phyloP scores from a whole-genome alignment of 92 coral and sea anemone genomes.

The Metridium senile region DNA sequence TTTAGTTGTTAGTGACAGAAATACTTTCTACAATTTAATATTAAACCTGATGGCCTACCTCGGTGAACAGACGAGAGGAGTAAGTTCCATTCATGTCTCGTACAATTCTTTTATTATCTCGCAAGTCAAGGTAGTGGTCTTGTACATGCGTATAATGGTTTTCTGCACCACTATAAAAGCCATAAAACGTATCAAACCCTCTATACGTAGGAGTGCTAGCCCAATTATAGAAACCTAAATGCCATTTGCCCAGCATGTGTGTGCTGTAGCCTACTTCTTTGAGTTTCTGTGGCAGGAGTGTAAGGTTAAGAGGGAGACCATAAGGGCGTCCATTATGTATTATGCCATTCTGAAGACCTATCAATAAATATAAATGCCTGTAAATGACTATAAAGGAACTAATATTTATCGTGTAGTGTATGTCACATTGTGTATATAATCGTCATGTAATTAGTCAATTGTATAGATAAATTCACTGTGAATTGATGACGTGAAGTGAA shows the following conservation, averaged over 20 bases:
- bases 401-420: neutral
- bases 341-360: slow-evolving; percentile 72
- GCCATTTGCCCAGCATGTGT: slow-evolving; percentile 87
- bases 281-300: slow-evolving; percentile 63
- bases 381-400: neutral
- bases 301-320: slow-evolving; percentile 62
- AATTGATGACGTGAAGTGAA: too few species aligned
- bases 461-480: too few species aligned
- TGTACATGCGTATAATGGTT: slow-evolving; percentile 76
- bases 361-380: neutral
- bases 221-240: slow-evolving; percentile 85
- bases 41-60: too few species aligned
- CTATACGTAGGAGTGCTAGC: slow-evolving; percentile 80
- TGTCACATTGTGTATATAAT: too few species aligned
- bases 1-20: too few species aligned
- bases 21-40: too few species aligned
- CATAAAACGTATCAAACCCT: slow-evolving; percentile 82
- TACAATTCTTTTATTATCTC: slow-evolving; percentile 63
- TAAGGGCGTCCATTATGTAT: slow-evolving; percentile 52
- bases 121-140: slow-evolving; percentile 61
- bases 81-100: slow-evolving; percentile 74
- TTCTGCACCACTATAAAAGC: slow-evolving; percentile 81
- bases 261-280: slow-evolving; percentile 70
- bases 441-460: too few species aligned
- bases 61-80: slow-evolving; percentile 62